These are phyloP conservation scores for Erythrolamprus reginae DNA, from an alignment of 2,113 vertebrate genomes.

Conservation along the genomic window DNA sequence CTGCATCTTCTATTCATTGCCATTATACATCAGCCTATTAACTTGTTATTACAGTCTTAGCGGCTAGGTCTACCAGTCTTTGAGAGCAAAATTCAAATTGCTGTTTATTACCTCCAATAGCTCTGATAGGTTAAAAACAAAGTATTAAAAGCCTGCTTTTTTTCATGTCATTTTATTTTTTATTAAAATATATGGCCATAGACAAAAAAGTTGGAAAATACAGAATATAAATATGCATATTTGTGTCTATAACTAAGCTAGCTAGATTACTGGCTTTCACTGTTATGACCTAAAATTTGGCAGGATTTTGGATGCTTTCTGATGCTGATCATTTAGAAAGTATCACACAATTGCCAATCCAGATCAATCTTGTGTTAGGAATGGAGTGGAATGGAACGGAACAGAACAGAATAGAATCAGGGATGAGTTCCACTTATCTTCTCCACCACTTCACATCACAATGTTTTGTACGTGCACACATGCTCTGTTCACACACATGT, in stretches of 20 bases:
- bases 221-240: neutral
- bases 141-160: neutral
- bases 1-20: neutral
- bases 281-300: neutral
- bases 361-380: neutral
- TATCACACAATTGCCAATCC: neutral
- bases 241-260: neutral
- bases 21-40: neutral
- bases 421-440: no score
- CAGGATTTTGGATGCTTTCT: neutral
- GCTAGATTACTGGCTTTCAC: neutral
- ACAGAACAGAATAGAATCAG: no score
- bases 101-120: neutral
- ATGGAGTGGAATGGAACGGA: no score
- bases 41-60: neutral
- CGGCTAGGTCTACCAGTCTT: neutral
- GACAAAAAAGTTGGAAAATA: neutral
- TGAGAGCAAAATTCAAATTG: neutral
- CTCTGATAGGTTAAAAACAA: neutral
- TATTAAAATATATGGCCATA: neutral
- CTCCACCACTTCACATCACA: no score
- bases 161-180: neutral
- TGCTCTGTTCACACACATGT: no score
- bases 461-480: no score
- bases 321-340: neutral